Conservation (phyloP, 2,797 vertebrate genomes). For the Halcyon smyrnensis region DNA sequence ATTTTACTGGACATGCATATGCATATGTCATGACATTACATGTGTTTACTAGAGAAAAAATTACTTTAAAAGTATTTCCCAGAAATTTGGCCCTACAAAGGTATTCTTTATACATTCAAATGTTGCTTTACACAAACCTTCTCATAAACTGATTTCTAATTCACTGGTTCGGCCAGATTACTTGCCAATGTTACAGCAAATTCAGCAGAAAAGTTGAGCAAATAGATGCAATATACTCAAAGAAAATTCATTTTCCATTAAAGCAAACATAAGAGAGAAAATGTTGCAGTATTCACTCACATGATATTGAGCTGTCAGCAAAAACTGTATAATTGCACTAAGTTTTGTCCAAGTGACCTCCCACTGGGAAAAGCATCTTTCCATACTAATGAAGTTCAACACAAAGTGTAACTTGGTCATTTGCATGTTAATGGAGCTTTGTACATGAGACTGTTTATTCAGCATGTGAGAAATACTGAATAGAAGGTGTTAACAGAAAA, state of each 20-base stretch:
- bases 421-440: conserved; percentile 45
- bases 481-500: conserved; percentile 61
- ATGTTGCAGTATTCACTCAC: background rate
- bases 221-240: background rate
- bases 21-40: background rate
- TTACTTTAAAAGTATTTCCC: background rate
- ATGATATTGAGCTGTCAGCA: conserved; percentile 1
- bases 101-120: background rate
- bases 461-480: background rate
- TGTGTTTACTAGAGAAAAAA: background rate
- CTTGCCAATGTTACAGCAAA: background rate
- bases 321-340: background rate
- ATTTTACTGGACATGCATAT: background rate
- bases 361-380: conserved; percentile 8
- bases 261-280: background rate
- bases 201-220: background rate
- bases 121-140: background rate
- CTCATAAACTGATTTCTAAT: background rate
- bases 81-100: background rate
- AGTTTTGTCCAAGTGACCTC: background rate
- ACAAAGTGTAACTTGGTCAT: conserved; percentile 12
- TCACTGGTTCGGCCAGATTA: background rate
- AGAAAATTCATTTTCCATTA: background rate
- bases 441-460: conserved; percentile 25
- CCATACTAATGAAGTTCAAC: conserved; percentile 2